These are phyloP conservation scores for Stomatorhinus walkeri DNA, from an alignment of 2,797 vertebrate species.

Conservation along the genomic window DNA sequence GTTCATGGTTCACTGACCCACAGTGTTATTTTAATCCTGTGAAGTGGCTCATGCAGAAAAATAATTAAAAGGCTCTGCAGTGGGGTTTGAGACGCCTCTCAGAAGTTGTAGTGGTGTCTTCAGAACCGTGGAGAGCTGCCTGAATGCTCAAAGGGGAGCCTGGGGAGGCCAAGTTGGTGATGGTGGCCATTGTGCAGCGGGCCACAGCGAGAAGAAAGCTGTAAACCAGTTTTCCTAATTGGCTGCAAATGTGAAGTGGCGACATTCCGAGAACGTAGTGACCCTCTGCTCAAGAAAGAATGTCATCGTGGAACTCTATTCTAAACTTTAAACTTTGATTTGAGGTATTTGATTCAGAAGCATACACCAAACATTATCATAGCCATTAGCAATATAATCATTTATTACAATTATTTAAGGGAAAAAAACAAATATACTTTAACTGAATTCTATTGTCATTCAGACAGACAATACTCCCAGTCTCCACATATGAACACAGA, in stretches of 20 bases:
- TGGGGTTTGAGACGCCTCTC: not conserved
- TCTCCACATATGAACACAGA: too few relatives aligned
- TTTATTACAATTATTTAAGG: not conserved
- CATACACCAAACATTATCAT: not conserved
- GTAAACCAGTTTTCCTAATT: not conserved
- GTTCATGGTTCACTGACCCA: not conserved
- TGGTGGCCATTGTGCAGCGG: not conserved
- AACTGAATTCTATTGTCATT: not conserved
- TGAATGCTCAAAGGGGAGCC: not conserved
- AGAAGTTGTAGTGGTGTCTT: not conserved
- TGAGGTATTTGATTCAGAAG: not conserved
- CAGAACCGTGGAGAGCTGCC: slow-evolving; percentile 10
- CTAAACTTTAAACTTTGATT: not conserved
- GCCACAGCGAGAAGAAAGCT: not conserved
- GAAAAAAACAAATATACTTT: not conserved
- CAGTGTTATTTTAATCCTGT: not conserved
- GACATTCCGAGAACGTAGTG: not conserved
- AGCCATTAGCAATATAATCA: not conserved
- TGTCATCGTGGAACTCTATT: not conserved
- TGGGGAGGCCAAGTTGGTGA: not conserved
- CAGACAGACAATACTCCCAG: not conserved
- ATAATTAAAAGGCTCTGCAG: not conserved
- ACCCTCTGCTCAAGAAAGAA: not conserved
- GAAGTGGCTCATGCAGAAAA: not conserved
- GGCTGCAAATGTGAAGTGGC: not conserved